A percentile compares a stretch with the other conserved stretches of the same genome.
These are phyloP conservation scores for Camponotus vicinus DNA, from an alignment of 1,140 invertebrate species.

Conservation along the genomic window DNA sequence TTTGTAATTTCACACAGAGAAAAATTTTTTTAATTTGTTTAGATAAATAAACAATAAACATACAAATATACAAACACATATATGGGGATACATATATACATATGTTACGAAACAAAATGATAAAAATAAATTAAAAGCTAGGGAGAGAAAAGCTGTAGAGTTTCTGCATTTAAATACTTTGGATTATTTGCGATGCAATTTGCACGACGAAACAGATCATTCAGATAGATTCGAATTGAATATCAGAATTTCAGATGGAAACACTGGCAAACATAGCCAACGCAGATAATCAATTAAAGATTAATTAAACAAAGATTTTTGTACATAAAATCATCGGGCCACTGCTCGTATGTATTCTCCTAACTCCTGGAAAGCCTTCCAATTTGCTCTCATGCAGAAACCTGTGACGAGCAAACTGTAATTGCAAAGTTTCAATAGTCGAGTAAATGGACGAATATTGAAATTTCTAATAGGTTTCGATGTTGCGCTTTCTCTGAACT, in stretches of 20 bases:
- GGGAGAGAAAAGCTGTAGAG: neutral
- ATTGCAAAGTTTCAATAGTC: constrained; percentile 46
- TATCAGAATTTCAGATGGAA: too few relatives aligned
- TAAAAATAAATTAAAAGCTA: neutral
- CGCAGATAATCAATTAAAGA: neutral
- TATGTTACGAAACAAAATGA: neutral
- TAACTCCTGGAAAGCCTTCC: neutral
- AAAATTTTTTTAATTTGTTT: neutral
- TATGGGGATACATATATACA: neutral
- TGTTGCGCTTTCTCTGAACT: neutral
- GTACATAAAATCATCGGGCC: neutral
- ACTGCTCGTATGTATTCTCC: neutral
- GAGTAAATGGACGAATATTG: constrained; percentile 37
- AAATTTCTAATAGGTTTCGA: constrained; percentile 33
- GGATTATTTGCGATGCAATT: neutral
- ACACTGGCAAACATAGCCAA: neutral
- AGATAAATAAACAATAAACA: too few relatives aligned
- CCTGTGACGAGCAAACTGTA: neutral
- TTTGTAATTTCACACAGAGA: neutral
- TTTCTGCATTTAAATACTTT: neutral
- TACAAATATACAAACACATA: too few relatives aligned
- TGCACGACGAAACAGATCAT: neutral
- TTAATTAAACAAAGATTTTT: constrained; percentile 14
- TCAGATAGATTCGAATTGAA: neutral
- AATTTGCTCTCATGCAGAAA: constrained; percentile 11